phyloP scores from a whole-genome alignment of 2,888 invertebrate species.

The Pediacus dermestoides region DNA sequence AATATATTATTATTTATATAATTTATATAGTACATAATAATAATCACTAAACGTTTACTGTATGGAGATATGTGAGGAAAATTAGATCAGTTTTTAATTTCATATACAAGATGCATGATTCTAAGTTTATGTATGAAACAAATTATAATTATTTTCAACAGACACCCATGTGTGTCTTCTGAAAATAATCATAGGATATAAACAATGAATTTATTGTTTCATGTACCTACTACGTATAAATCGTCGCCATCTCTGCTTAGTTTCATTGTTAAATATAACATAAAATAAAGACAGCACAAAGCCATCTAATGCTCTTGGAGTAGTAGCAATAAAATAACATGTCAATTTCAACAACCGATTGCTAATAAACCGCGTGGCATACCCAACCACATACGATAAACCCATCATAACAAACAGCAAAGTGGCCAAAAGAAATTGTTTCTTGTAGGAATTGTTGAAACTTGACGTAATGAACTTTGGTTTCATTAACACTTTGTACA shows the following conservation, averaged over 20 bases:
- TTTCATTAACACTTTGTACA: slow-evolving; percentile 52
- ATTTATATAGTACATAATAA: too few species aligned
- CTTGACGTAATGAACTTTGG: slow-evolving; percentile 32
- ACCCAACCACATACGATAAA: slow-evolving; percentile 59
- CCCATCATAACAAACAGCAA: slow-evolving; percentile 60
- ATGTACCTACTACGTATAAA: slow-evolving; percentile 14
- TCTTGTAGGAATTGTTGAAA: slow-evolving; percentile 49
- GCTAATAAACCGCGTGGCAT: slow-evolving; percentile 49
- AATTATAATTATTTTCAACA: too few species aligned
- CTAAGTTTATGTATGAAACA: too few species aligned
- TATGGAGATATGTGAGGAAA: too few species aligned
- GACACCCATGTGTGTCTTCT: too few species aligned
- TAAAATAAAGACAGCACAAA: slow-evolving; percentile 62
- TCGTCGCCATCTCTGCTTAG: slow-evolving; percentile 56
- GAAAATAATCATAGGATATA: too few species aligned
- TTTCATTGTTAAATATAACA: slow-evolving; percentile 58
- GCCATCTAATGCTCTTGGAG: slow-evolving; percentile 57
- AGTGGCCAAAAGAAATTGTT: slow-evolving; percentile 58
- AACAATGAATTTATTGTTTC: slow-evolving; percentile 10
- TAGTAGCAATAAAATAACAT: slow-evolving; percentile 53
- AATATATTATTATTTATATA: too few species aligned
- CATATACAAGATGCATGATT: too few species aligned
- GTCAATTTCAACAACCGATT: slow-evolving; percentile 31
- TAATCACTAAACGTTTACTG: too few species aligned
- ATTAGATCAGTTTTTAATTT: too few species aligned